Percentiles rank a stretch among this genome's conserved stretches.
phyloP scores from a whole-genome alignment of 2,113 vertebrate species.

The Phainopepla nitens region DNA sequence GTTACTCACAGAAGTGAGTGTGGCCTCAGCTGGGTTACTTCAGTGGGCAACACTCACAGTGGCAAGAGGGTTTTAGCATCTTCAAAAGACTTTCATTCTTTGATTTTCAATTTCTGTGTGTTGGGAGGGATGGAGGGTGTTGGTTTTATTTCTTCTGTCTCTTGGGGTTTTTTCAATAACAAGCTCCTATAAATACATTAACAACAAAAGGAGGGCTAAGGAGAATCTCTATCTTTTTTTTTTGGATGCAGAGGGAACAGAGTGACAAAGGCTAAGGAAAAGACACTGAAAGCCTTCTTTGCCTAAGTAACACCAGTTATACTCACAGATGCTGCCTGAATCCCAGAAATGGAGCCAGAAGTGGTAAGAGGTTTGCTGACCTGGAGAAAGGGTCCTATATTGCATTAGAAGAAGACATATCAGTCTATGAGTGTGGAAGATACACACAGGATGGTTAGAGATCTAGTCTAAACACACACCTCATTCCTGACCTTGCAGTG shows the following conservation, averaged over 20 bases:
- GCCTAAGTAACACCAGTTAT: not conserved
- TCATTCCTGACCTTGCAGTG: not conserved
- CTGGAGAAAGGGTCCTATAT: not conserved
- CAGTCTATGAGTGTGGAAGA: not conserved
- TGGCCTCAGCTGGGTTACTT: not conserved
- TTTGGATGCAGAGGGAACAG: not conserved
- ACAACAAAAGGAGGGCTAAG: not conserved
- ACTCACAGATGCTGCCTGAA: not conserved
- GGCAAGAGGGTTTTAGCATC: not conserved
- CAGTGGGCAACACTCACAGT: not conserved
- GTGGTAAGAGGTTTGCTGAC: not conserved
- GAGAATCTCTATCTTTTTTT: not conserved
- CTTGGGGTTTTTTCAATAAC: not conserved
- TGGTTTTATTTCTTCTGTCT: not conserved
- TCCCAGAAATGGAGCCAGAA: not conserved
- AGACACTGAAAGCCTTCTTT: not conserved
- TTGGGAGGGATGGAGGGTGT: fast-evolving
- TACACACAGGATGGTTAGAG: not conserved
- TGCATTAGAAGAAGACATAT: not conserved
- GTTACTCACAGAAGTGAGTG: not conserved
- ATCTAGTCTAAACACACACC: not conserved
- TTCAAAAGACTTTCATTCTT: not conserved
- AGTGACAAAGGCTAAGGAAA: not conserved
- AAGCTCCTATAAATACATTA: not conserved
- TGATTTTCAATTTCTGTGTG: not conserved